These are phyloP conservation scores for Scaptomyza montana DNA, from an alignment of 1,140 invertebrate genomes.

Conservation along the genomic window DNA sequence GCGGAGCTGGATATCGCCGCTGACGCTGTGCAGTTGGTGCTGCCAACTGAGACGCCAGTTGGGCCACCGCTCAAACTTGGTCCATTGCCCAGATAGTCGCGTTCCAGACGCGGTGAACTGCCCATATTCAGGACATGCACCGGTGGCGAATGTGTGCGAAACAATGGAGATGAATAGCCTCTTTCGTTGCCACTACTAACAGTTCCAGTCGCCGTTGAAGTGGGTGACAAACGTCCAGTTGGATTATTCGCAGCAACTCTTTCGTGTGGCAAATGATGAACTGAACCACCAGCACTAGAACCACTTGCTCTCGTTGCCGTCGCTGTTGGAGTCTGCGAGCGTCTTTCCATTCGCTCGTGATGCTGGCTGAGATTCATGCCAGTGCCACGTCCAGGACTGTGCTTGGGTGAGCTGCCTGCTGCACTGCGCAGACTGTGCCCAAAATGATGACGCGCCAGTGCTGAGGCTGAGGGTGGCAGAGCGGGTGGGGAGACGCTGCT, in stretches of 20 bases:
- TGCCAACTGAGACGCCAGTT: constrained; percentile 22
- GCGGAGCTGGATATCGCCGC: constrained; percentile 55
- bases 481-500: constrained; percentile 60
- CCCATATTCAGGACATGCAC: constrained; percentile 66
- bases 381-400: constrained; percentile 59
- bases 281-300: constrained; percentile 30
- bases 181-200: constrained; percentile 65
- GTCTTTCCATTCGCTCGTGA: constrained; percentile 60
- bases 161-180: constrained; percentile 81
- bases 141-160: constrained; percentile 72
- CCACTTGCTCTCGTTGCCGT: constrained; percentile 57
- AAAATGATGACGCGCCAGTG: constrained; percentile 60
- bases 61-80: constrained; percentile 45
- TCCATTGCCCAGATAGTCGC: constrained; percentile 77
- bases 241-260: background rate
- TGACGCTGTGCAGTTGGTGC: constrained; percentile 42
- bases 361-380: constrained; percentile 61
- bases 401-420: constrained; percentile 58
- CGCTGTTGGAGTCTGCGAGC: constrained; percentile 67
- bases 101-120: constrained; percentile 68
- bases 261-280: constrained; percentile 49
- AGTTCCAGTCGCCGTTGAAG: constrained; percentile 23
- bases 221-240: constrained; percentile 55
- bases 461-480: constrained; percentile 48
- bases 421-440: constrained; percentile 56